Evolutionary conservation across 2,888 invertebrate species (phyloP), one percentile per base, ranked within the genome.

Genomic region (Subacronicta megacephala): DNA sequence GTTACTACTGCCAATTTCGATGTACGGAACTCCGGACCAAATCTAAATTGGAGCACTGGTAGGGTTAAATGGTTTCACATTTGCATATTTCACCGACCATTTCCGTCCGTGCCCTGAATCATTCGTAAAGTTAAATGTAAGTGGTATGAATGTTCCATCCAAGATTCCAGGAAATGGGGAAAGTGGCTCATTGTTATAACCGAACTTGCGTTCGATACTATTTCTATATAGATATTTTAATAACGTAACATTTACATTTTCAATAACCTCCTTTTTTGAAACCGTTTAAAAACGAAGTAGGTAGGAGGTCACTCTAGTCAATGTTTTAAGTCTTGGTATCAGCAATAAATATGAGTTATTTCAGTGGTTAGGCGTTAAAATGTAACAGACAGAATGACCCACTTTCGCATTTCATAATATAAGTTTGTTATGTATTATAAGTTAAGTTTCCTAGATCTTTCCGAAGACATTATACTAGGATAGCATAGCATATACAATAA

Each of bases 41-140:
- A 74, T 74, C 62, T 70, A 62, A 65, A 74, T 72, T 65, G 60
- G 59, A 38, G 62, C 54, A 55, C 38, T 53, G 49, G 40, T 62
- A 62, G 71, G 71, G 74, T 50, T 61, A 62, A 70, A 65, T 73
- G 65, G 71, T 64, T 61, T 50, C 53, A 62, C 45, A 72, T 73
- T 69, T 56, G 65, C 70, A 72, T 72, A 65, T 69, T 69, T 66
- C 44, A 68, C 43, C 43, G 29, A 16, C 41, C 63, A 47, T 66
- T 69, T 62, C 45, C 20, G 47, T 41, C 42, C 15, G 35, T n/a
- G 35, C 43, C 40, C 51, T 62, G 69, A 47, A 56, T 62, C 55
- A 47, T 47, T 44, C 41, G 20, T 45, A 49, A 49, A 31, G 26
- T 40, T 43, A 54, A 59, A 43, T 51, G 37, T 56, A 44, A 64